Base-by-base conservation (phyloP, 1,140 invertebrate species). In the Drosophila bifasciata region DNA sequence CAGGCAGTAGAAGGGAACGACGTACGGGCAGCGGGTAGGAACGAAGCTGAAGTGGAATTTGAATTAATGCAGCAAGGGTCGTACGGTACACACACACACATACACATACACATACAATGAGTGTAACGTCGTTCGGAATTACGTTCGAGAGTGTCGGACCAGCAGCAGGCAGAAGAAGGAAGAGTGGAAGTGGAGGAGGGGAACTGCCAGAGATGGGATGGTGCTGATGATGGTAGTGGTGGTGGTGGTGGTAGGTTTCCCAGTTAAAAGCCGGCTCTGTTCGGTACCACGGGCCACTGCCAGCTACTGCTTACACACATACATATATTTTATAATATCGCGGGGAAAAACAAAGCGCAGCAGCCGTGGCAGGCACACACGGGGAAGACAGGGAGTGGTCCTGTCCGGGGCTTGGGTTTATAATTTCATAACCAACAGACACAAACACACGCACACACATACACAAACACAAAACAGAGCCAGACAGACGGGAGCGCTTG, bases 31-130 rank as follows among this genome's bases (percentile, higher is more conserved):
- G 53, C 49, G 72, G 59, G 76, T 63, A 68, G 78, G 3, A 36
- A 36, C 32, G 32, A 88, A 76, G 75, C 83, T 88, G 83, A 79
- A 86, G 74, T 83, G 62, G 75, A 88, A 86, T 81, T 88, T 71
- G 75, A 81, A 88, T 80, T 76, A 85, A 85, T 80, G 72, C 72
- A 85, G 76, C 62, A 76, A 86, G 81, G 81, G 81, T 81, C 78
- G 78, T 77, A 81, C 74, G 72, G 63, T 79, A 69, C 13, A 63
- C 39, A 60, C 41, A 67, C 9, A 77, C 43, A 71, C 15, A 64
- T n/a, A 58, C 40, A 58, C 39, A 56, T 40, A 28, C 45, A 58
- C 40, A 32, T 21, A 84, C 63, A 49, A 58, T 41, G 59, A 55
- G 58, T 61, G 69, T 61, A 53, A 60, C 58, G 61, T 61, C 59